Evolutionary conservation across 2,113 vertebrate genomes (phyloP).

Genomic region (Rattus rattus): DNA sequence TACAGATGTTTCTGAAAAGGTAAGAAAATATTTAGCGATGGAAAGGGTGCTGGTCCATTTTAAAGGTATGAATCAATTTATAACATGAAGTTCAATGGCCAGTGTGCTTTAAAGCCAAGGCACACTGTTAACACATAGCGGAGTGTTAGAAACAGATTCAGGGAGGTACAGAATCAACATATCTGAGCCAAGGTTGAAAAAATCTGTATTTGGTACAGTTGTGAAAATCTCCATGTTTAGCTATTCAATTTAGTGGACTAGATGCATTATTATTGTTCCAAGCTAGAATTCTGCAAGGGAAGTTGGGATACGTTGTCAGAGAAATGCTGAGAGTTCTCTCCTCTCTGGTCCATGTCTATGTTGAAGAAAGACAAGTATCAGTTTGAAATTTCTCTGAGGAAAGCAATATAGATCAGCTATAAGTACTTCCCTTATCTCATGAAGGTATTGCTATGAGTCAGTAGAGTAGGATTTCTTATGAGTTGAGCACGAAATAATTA

Average conservation of each 20-base stretch:
- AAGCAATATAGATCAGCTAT: not conserved
- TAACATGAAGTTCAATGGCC: not conserved
- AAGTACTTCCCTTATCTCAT: not conserved
- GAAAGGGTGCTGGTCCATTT: not conserved
- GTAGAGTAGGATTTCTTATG: not conserved
- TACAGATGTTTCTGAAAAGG: not conserved
- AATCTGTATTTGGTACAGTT: not conserved
- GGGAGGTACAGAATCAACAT: not conserved
- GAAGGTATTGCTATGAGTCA: not conserved
- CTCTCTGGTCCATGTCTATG: not conserved
- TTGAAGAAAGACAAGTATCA: not conserved
- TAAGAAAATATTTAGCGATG: not conserved
- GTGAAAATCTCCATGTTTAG: not conserved
- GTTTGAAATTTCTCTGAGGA: constrained; percentile 8
- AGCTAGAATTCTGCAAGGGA: not conserved
- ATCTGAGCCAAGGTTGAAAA: not conserved
- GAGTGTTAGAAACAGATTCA: not conserved
- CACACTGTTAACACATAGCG: not conserved
- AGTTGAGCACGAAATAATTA: not conserved
- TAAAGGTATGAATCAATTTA: not conserved
- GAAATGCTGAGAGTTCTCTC: not conserved
- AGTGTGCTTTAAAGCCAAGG: not conserved
- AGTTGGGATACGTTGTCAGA: not conserved
- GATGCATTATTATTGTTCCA: not conserved
- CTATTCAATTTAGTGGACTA: not conserved